Conservation (phyloP, 2,113 vertebrate genomes). For the Tragulus kanchil region DNA sequence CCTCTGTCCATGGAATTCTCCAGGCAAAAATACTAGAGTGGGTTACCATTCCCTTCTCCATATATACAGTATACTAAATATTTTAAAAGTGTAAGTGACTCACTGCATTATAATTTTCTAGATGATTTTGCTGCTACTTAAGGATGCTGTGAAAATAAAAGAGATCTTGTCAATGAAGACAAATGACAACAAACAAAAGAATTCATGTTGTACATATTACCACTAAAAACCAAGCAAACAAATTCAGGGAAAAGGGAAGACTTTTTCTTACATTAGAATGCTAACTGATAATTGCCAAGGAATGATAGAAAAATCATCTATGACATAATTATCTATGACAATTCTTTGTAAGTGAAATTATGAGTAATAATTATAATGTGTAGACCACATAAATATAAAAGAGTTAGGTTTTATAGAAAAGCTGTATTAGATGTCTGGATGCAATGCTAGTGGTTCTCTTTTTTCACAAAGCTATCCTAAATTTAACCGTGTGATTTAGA, state of each 20-base stretch:
- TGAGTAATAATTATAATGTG: neutral
- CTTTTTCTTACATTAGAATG: neutral
- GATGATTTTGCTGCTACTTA: neutral
- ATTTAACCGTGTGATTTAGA: neutral
- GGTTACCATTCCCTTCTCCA: too few relatives aligned
- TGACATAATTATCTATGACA: neutral
- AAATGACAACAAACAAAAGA: neutral
- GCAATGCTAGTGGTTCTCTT: neutral
- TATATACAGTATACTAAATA: neutral
- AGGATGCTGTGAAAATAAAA: neutral
- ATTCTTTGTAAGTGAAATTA: neutral
- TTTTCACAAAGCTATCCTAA: neutral
- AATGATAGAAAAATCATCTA: neutral
- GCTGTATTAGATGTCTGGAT: neutral
- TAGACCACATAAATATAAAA: neutral
- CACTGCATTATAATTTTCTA: neutral
- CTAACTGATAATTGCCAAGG: neutral
- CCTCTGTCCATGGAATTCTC: too few relatives aligned
- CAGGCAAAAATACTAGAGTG: too few relatives aligned
- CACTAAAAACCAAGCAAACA: neutral
- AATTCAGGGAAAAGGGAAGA: neutral
- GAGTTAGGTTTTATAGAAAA: neutral
- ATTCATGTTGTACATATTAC: neutral
- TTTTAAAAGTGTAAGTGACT: neutral
- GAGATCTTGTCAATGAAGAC: neutral